Percentiles rank a stretch among this genome's conserved stretches.
These are phyloP conservation scores for Sycophila sp. DNA, from an alignment of 1,140 invertebrate species.

Conservation along the genomic window DNA sequence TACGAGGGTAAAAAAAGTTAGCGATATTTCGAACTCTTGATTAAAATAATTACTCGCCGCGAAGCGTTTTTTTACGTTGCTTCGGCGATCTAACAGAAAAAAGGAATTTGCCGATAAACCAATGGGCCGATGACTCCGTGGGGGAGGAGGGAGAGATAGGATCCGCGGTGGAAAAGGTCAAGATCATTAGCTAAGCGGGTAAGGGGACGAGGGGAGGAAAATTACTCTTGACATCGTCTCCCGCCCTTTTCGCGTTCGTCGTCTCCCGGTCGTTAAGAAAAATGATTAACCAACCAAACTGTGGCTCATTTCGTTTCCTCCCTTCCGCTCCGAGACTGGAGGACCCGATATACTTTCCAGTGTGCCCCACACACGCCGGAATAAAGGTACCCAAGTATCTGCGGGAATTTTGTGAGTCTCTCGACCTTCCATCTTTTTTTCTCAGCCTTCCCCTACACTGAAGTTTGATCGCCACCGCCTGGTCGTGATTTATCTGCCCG, in stretches of 20 bases:
- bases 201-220: slow-evolving; percentile 19
- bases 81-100: slow-evolving; percentile 1
- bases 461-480: too few species aligned
- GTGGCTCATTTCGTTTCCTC: background rate
- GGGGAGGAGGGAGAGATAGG: background rate
- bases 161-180: background rate
- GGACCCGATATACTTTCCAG: too few species aligned
- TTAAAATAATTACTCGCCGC: slow-evolving; percentile 40
- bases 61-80: background rate
- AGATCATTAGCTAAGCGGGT: slow-evolving; percentile 18
- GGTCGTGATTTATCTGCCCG: slow-evolving; percentile 38
- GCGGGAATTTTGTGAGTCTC: too few species aligned
- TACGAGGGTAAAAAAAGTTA: background rate
- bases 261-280: slow-evolving; percentile 50
- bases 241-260: slow-evolving; percentile 56
- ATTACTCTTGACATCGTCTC: slow-evolving; percentile 56
- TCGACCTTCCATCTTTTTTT: too few species aligned
- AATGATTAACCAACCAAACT: slow-evolving; percentile 15
- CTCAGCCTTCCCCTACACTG: too few species aligned
- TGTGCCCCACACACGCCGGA: too few species aligned
- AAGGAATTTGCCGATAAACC: background rate
- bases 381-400: too few species aligned
- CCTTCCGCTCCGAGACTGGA: too few species aligned
- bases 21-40: slow-evolving; percentile 20
- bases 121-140: slow-evolving; percentile 16